A percentile compares a stretch with the other conserved stretches of the same genome.
Conservation (phyloP, 2,113 vertebrate genomes). For the Sorex fumeus region DNA sequence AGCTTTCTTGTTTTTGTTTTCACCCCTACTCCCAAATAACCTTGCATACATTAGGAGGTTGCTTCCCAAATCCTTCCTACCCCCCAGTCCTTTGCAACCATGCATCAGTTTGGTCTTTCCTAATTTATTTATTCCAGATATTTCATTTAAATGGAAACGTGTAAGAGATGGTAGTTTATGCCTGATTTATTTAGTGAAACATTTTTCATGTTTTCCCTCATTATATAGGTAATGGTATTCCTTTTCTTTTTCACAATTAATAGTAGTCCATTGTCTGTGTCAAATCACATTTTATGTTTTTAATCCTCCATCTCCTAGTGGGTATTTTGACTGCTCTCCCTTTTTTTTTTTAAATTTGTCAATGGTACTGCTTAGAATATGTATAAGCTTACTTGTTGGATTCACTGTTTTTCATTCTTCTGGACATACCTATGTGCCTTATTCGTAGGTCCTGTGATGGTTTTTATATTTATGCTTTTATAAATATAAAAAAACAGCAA, state of each 20-base stretch:
- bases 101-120: neutral
- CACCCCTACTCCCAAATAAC: neutral
- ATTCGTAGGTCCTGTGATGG: neutral
- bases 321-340: neutral
- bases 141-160: neutral
- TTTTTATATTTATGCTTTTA: neutral
- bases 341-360: neutral
- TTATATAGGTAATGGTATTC: neutral
- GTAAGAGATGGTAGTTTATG: neutral
- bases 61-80: neutral
- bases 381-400: neutral
- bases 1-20: neutral
- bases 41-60: neutral
- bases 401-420: neutral
- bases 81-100: neutral
- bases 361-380: neutral
- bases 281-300: neutral
- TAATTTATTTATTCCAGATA: too few species aligned
- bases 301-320: neutral
- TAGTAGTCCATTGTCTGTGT: neutral
- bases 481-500: neutral
- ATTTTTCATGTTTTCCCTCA: neutral
- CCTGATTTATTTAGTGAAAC: neutral
- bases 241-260: neutral
- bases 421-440: neutral